Conservation (phyloP, 2,113 vertebrate genomes). For the Galbula dea region DNA sequence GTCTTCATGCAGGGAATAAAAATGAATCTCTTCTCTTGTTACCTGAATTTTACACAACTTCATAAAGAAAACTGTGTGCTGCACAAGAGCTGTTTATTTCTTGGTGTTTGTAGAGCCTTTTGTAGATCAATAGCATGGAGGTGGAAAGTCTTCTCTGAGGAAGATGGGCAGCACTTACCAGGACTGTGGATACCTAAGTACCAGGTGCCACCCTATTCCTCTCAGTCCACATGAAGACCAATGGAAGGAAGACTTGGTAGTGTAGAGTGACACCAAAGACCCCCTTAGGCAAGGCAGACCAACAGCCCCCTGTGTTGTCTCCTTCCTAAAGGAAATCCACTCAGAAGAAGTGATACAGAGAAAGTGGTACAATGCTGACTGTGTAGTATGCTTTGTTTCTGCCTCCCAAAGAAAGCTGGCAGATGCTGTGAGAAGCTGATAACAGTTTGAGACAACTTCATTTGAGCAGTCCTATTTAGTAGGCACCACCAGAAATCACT, state of each 20-base stretch:
- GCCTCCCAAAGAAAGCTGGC: not conserved
- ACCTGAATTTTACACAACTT: not conserved
- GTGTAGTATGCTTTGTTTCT: not conserved
- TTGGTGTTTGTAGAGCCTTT: not conserved
- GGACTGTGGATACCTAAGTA: not conserved
- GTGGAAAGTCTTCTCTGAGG: not conserved
- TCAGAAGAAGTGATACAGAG: too few relatives aligned
- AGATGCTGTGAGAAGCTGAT: not conserved
- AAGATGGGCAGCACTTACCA: not conserved
- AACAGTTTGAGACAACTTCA: not conserved
- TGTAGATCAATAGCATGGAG: not conserved
- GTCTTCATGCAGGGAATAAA: not conserved
- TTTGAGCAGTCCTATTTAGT: not conserved
- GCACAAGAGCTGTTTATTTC: rapidly evolving
- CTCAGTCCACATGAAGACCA: not conserved
- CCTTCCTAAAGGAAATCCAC: not conserved
- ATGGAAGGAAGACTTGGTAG: not conserved
- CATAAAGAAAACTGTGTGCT: not conserved
- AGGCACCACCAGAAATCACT: not conserved
- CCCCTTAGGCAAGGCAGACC: not conserved
- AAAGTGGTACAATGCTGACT: not conserved
- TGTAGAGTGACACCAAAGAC: not conserved
- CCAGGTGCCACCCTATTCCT: not conserved
- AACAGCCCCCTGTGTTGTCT: too few relatives aligned
- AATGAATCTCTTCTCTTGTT: not conserved